Percentiles rank a stretch among this genome's conserved stretches.
Conservation (phyloP, 2,888 invertebrate species). For the Sycophila texana region DNA sequence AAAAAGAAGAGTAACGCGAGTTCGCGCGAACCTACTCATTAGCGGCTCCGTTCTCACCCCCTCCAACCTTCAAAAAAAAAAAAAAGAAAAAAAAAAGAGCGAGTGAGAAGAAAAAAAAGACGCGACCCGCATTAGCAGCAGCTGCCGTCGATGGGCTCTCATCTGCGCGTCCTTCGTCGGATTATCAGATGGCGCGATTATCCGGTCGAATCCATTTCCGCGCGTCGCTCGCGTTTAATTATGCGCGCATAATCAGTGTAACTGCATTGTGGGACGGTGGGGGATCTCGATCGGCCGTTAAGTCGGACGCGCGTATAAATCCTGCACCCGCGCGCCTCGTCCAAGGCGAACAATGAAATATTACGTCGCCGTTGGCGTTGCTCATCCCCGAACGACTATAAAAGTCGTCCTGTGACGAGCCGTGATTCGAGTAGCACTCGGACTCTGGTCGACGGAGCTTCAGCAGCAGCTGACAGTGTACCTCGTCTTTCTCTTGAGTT, state of each 20-base stretch:
- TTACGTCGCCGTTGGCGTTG: conserved; percentile 5
- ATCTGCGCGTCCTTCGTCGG: neutral
- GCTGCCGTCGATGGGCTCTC: neutral
- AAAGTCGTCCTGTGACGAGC: conserved; percentile 11
- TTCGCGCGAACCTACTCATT: conserved; percentile 18
- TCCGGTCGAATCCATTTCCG: conserved; percentile 22
- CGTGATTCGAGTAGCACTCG: conserved; percentile 19
- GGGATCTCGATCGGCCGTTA: conserved; percentile 34
- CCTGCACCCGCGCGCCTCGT: neutral
- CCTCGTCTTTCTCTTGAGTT: neutral
- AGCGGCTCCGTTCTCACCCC: neutral
- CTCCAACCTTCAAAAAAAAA: neutral
- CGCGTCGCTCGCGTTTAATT: neutral
- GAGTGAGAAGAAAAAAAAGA: no score
- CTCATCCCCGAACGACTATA: conserved; percentile 40
- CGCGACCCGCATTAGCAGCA: neutral
- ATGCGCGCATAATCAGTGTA: neutral
- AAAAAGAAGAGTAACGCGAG: no score
- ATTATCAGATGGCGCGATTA: neutral
- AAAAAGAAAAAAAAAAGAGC: neutral
- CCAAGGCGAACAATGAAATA: conserved; percentile 44
- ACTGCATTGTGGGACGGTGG: neutral
- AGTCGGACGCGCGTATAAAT: conserved; percentile 42
- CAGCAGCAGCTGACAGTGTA: neutral
- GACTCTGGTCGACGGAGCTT: conserved; percentile 14